Conservation (phyloP, 2,113 vertebrate genomes). For the Trichechus manatus region DNA sequence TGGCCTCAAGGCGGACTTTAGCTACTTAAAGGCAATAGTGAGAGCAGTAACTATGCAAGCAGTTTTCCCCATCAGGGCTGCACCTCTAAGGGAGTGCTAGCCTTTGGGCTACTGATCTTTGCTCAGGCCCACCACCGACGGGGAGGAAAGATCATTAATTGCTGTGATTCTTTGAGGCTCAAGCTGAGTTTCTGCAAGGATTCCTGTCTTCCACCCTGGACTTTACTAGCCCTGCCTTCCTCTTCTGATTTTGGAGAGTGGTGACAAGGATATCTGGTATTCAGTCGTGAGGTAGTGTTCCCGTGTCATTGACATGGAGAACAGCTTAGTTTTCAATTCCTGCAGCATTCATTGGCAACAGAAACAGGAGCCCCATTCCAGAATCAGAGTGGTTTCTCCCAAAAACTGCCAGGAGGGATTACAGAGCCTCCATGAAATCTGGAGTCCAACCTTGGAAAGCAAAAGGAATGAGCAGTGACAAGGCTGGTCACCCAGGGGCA, state of each 20-base stretch:
- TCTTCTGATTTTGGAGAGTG: neutral
- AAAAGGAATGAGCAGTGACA: neutral
- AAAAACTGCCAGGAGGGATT: neutral
- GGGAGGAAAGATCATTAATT: neutral
- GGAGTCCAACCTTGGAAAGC: neutral
- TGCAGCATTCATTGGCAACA: neutral
- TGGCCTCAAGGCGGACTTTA: neutral
- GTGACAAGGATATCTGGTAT: neutral
- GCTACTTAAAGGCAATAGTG: neutral
- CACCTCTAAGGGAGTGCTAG: neutral
- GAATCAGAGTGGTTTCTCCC: neutral
- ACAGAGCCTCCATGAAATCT: neutral
- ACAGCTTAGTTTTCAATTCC: neutral
- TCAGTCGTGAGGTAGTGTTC: neutral
- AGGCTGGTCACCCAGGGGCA: neutral
- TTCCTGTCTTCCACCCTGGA: neutral
- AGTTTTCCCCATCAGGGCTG: no score
- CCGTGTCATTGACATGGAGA: neutral
- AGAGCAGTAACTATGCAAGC: accelerated
- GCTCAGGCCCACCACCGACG: neutral
- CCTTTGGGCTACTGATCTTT: neutral
- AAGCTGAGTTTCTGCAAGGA: neutral
- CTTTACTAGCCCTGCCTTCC: neutral
- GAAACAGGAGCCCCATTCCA: neutral
- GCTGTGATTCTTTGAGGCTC: neutral